A percentile compares a stretch with the other conserved stretches of the same genome.
phyloP scores from a whole-genome alignment of 2,113 vertebrate genomes.

The Leucosticte australis region DNA sequence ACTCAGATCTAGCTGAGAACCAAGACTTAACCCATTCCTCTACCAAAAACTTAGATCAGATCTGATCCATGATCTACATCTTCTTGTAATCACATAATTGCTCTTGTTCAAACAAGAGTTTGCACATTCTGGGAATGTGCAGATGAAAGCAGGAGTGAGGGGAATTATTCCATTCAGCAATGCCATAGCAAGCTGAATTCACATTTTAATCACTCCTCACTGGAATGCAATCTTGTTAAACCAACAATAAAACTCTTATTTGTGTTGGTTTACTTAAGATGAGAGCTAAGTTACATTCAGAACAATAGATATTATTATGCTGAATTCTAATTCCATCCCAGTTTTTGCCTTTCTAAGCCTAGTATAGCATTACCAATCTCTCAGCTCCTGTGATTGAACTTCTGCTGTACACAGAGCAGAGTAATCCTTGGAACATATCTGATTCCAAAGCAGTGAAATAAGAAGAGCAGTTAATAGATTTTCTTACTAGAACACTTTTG shows the following conservation, averaged over 20 bases:
- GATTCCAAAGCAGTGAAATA: background rate
- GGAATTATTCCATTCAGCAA: background rate
- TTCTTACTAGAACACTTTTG: background rate
- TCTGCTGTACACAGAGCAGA: background rate
- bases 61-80: background rate
- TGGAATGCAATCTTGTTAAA: background rate
- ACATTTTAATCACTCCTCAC: background rate
- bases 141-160: background rate
- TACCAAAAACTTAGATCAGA: background rate
- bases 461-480: background rate
- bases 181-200: background rate
- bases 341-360: background rate
- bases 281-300: background rate
- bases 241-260: background rate
- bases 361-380: background rate
- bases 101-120: background rate
- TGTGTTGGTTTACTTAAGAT: background rate
- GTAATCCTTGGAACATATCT: background rate
- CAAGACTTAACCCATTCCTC: background rate
- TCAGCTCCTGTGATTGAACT: background rate
- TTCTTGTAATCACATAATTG: background rate
- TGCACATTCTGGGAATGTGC: background rate
- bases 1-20: background rate
- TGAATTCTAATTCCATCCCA: background rate
- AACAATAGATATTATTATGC: background rate